phyloP scores from a whole-genome alignment of 1,140 invertebrate genomes.

The Drosophila simulans region DNA sequence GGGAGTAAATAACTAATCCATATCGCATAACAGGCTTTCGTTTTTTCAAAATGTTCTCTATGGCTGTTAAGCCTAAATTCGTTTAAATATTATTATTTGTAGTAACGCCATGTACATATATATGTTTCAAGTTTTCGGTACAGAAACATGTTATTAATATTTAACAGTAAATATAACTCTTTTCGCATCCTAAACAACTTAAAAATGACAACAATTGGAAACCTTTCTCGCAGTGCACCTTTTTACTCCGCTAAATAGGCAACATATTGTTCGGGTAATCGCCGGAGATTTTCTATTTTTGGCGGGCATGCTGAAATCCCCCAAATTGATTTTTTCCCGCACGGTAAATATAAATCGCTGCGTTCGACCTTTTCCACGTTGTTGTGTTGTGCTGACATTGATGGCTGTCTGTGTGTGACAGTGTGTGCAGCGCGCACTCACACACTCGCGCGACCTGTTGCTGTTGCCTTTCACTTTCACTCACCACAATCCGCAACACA shows the following conservation, averaged over 20 bases:
- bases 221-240: background rate
- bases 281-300: constrained; percentile 59
- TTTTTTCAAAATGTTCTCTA: no score
- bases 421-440: constrained; percentile 14
- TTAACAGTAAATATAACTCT: no score
- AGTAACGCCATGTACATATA: background rate
- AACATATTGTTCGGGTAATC: constrained; percentile 69
- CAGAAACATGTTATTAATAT: no score
- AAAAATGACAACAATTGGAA: background rate
- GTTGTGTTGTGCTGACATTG: constrained; percentile 45
- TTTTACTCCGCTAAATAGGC: constrained; percentile 44
- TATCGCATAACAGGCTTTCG: no score
- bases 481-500: constrained; percentile 5
- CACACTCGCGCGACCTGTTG: constrained; percentile 60
- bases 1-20: constrained; percentile 2
- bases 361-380: constrained; percentile 37
- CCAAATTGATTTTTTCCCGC: constrained; percentile 40
- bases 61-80: no score
- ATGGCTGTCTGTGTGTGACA: constrained; percentile 31
- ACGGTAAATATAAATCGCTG: constrained; percentile 47
- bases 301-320: constrained; percentile 40
- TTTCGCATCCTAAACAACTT: background rate
- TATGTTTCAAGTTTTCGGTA: background rate
- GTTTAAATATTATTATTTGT: no score
- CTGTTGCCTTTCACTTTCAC: constrained; percentile 68